Conservation (phyloP, 2,888 invertebrate species). For the Tachina lurida region DNA sequence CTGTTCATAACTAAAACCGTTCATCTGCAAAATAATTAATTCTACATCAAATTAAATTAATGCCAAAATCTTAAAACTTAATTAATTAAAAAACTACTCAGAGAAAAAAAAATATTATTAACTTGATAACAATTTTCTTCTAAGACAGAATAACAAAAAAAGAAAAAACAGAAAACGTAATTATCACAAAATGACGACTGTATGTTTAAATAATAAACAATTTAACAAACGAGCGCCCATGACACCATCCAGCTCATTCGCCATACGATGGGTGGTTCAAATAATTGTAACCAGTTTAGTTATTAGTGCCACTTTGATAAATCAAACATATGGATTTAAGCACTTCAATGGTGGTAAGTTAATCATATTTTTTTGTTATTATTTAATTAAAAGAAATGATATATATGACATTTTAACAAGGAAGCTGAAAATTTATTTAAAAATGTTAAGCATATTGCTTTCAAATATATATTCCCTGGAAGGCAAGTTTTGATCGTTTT, state of each 20-base stretch:
- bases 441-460: neutral
- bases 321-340: slow-evolving; percentile 80
- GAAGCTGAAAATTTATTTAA: neutral
- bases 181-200: slow-evolving; percentile 45
- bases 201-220: slow-evolving; percentile 19
- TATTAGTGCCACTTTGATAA: slow-evolving; percentile 77
- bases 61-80: slow-evolving; percentile 34
- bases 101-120: slow-evolving; percentile 1
- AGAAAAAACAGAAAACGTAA: neutral
- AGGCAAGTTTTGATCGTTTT: too few species aligned
- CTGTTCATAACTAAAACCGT: slow-evolving; percentile 50
- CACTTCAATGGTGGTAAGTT: slow-evolving; percentile 78
- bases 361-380: neutral
- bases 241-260: slow-evolving; percentile 73
- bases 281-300: slow-evolving; percentile 76
- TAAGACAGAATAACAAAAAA: neutral
- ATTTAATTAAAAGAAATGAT: neutral
- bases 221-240: slow-evolving; percentile 16
- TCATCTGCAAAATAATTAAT: slow-evolving; percentile 22
- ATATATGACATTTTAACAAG: neutral
- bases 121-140: neutral
- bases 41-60: slow-evolving; percentile 16
- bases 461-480: too few species aligned
- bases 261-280: slow-evolving; percentile 60
- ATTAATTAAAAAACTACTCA: neutral